phyloP scores from a whole-genome alignment of 1,140 invertebrate species.

The Aphidius ervi region DNA sequence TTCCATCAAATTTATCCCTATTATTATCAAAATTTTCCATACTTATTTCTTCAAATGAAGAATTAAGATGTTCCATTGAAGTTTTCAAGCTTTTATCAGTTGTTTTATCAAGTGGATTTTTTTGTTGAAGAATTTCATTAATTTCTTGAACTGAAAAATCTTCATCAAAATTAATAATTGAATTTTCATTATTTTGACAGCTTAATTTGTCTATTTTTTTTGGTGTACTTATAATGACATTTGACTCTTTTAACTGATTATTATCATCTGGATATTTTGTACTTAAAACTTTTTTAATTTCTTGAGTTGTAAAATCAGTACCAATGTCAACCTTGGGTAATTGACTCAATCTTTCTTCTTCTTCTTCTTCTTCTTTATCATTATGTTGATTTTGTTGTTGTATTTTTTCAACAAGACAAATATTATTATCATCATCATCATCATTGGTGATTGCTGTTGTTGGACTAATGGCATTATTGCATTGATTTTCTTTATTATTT shows the following conservation, averaged over 20 bases:
- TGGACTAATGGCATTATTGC: background rate
- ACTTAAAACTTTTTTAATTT: slow-evolving; percentile 14
- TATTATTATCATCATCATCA: background rate
- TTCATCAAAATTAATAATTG: too few relatives aligned
- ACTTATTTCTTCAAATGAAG: too few relatives aligned
- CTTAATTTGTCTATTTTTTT: too few relatives aligned
- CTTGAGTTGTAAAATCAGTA: slow-evolving; percentile 38
- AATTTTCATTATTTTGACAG: too few relatives aligned
- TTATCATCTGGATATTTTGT: too few relatives aligned
- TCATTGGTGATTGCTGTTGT: background rate
- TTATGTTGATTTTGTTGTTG: too few relatives aligned
- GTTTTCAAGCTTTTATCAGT: too few relatives aligned
- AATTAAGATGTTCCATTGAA: background rate
- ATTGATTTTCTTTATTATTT: slow-evolving; percentile 6
- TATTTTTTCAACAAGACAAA: background rate
- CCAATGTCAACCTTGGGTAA: slow-evolving; percentile 44
- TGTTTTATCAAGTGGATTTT: too few relatives aligned
- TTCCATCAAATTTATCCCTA: background rate
- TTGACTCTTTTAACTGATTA: too few relatives aligned
- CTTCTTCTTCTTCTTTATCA: background rate
- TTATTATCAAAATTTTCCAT: slow-evolving; percentile 4
- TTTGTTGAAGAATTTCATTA: too few relatives aligned
- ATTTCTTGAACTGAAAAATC: too few relatives aligned
- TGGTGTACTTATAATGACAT: too few relatives aligned
- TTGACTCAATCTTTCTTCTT: slow-evolving; percentile 36